Conservation (phyloP, 1,140 invertebrate species). For the Leptopilina boulardi region DNA sequence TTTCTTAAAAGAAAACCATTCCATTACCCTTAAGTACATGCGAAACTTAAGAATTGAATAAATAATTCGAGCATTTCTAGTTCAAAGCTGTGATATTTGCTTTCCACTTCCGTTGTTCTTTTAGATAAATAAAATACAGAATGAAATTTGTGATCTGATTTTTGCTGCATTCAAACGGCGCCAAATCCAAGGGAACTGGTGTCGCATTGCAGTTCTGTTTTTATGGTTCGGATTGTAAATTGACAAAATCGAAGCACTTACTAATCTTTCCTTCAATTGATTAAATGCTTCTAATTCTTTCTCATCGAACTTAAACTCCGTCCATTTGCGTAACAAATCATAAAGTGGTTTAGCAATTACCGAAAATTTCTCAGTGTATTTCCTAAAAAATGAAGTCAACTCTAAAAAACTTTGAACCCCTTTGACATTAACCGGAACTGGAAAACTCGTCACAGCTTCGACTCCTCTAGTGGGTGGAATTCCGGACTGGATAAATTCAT, state of each 20-base stretch:
- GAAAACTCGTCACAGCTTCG: not conserved
- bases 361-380: not conserved
- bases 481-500: no score
- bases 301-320: constrained; percentile 1
- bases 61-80: no score
- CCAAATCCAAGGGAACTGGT: not conserved
- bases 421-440: not conserved
- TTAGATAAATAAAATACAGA: no score
- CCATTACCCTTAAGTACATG: not conserved
- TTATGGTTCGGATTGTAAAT: constrained; percentile 23
- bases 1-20: not conserved
- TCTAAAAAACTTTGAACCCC: constrained; percentile 4
- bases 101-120: no score
- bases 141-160: no score
- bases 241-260: constrained; percentile 19
- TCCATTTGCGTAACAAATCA: not conserved
- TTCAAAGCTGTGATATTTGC: no score
- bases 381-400: not conserved
- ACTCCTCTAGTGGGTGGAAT: not conserved
- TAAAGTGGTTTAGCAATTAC: constrained; percentile 8
- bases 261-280: constrained; percentile 19
- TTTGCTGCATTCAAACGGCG: no score
- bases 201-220: not conserved
- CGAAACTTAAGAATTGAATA: not conserved
- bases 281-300: constrained; percentile 36